Base-by-base conservation (phyloP, 2,113 vertebrate species). In the Deroptyus accipitrinus region DNA sequence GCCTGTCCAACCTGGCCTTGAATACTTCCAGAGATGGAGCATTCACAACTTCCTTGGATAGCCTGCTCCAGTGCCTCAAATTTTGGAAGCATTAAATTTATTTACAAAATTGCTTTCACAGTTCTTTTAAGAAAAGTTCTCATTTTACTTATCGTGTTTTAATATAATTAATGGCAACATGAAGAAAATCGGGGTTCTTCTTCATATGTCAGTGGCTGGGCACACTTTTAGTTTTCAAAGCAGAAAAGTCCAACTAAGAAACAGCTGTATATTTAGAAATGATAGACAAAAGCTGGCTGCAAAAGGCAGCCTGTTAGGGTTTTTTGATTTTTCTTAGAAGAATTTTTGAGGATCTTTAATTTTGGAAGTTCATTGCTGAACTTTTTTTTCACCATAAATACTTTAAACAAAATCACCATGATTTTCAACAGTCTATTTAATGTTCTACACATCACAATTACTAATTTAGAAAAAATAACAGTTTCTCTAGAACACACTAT, bases 361-460 rank as follows among this genome's bases (percentile, higher is more conserved):
- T 94, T 67, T 77, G 62, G 89, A 87, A 76, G 79, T 95, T 94
- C 76, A 69, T 90, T 15, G 31, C 44, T 83, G 91, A 86, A 91
- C 18, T 42, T 33, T 73, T 78, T 83, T 83, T 83, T 59, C 48
- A 69, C 52, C 10, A 5, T 83, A 63, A 37, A 63, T 59, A 57
- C 49, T 95, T 94, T 39, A 91, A 86, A 94, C 73, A 81, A 95
- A 97, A 92, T 89, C 70, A 77, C 17, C 28, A 24, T 46, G 37
- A 93, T 96, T 96, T 97, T 96, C 81, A 94, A 82, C 79, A 93
- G 81, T 31, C 91, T 91, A 67, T 94, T 88, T 95, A 95, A 94
- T 88, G 69, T 88, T 81, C 44, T 83, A 88, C 69, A 93, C 62
- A 90, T 94, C 76, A 92, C 66, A 91, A 95, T 81, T 93, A 92